Base-by-base conservation (phyloP, 1,140 invertebrate genomes). In the Odontomachus brunneus region DNA sequence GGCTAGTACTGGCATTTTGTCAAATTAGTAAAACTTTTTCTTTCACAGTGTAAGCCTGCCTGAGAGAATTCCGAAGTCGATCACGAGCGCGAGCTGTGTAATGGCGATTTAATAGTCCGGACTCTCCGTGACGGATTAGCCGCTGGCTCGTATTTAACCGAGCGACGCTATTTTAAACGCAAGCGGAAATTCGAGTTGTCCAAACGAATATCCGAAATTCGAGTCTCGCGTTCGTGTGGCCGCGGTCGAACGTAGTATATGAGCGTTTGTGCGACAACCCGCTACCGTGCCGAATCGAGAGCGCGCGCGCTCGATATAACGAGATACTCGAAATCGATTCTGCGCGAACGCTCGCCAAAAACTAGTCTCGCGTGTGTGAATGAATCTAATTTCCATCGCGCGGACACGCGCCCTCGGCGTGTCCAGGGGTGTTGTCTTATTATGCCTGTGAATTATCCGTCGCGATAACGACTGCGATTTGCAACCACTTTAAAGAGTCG, bases 381-480 rank as follows among this genome's bases (percentile, higher is more conserved):
- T 63, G 49, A 86, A 87, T 86, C 84, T 87, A 87, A 87, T 87
- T 87, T 87, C 84, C 80, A 87, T 87, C 63, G 24, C 24, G 55
- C 48, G 74, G 48, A 57, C 48, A 67, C 60, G 38, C 51, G 76
- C n/a, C 66, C 29, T 5, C 59, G 71, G 22, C 66, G 55, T 19
- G 57, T 59, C n/a, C n/a, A n/a, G n/a, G n/a, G n/a, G 44, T 83
- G 84, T 86, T 86, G 84, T 86, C 84, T 85, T 87, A 87, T 86
- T 87, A 83, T 55, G 63, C n/a, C 63, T 17, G 85, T 63, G 80
- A 86, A 87, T 87, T 83, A 87, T 87, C 85, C 71, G 53, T 55
- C 80, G 80, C 53, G 84, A 87, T 86, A 86, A 85, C 57, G 84
- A 57, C 48, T n/a, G 65, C 66, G 72, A 87, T 86, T 87, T 83